Evolutionary conservation across 1,140 invertebrate species (phyloP), one percentile per base, ranked within the genome.

Genomic region (Trichogramma pretiosum): DNA sequence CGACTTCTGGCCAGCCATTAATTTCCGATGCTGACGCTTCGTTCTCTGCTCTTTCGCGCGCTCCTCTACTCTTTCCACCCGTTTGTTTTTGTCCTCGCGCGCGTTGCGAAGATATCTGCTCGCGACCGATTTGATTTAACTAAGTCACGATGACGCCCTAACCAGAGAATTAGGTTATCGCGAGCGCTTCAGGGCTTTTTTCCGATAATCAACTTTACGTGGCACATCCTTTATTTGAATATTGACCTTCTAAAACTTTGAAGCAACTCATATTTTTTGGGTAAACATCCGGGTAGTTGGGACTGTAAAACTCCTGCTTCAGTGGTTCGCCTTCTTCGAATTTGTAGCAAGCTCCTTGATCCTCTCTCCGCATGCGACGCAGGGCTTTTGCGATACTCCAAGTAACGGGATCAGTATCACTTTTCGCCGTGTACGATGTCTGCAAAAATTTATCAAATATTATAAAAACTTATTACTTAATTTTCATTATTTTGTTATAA

Each of bases 231-330:
- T n/a, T n/a, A n/a, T n/a, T n/a, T n/a, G n/a, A n/a, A n/a, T n/a
- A 58, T 74, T 75, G 66, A 87, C 85, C 85, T 73, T 76, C 74
- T 42, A 89, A 74, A 18, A 83, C 71, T 35, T 76, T 74, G 36
- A 81, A 75, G 58, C 86, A 89, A 51, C 85, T 79, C 0, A 80
- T 79, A 33, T 78, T 75, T 56, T 83, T 83, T 3, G 81, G 80
- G 69, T 89, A 89, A 36, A 76, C 72, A 5, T 73, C 68, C 2
- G 85, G 85, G 67, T 83, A 86, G 48, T 78, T 76, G 0, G 86
- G 86, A 49, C 83, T 85, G 61, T 80, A 86, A 58, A 88, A 84
- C 60, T 84, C 83, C 30, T 68, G 71, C 53, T 74, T 74, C 10
- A 58, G 59, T 7, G 64, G 61, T 54, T 81, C 74, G 1, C 78